Percentiles rank a stretch among this genome's conserved stretches.
These are phyloP conservation scores for Tautogolabrus adspersus DNA, from an alignment of 2,113 vertebrate genomes.

Conservation along the genomic window DNA sequence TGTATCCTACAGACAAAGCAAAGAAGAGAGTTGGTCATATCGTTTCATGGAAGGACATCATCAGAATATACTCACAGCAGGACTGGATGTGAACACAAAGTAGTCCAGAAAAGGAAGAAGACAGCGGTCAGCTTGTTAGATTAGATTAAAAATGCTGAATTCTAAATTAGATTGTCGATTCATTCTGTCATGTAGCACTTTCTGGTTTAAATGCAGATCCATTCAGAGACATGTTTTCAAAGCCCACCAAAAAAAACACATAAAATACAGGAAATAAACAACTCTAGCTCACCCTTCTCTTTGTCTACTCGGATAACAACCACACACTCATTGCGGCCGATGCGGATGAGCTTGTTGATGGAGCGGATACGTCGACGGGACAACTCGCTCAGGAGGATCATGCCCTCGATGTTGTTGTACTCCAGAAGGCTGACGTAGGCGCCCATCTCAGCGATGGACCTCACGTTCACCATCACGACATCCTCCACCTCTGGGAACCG, in stretches of 20 bases:
- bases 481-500: conserved; percentile 98
- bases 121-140: neutral
- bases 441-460: conserved; percentile 98
- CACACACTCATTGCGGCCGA: conserved; percentile 97
- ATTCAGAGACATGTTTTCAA: no score
- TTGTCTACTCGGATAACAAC: conserved; percentile 99
- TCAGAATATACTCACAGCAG: no score
- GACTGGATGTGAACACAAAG: no score
- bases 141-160: no score
- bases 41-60: neutral
- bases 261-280: neutral
- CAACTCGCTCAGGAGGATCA: conserved; percentile 98
- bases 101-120: neutral
- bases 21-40: neutral
- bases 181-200: no score
- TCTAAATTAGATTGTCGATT: no score
- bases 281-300: conserved; percentile 91
- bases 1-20: conserved; percentile 88
- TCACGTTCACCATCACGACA: conserved; percentile 98
- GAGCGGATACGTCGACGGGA: conserved; percentile 96
- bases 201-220: no score
- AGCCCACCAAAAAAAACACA: no score
- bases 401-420: conserved; percentile 99
- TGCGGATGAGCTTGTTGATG: conserved; percentile 99
- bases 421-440: conserved; percentile 98